Percentiles rank a stretch among this genome's conserved stretches.
Conservation (phyloP, 2,113 vertebrate species). For the Oreochromis spilurus region DNA sequence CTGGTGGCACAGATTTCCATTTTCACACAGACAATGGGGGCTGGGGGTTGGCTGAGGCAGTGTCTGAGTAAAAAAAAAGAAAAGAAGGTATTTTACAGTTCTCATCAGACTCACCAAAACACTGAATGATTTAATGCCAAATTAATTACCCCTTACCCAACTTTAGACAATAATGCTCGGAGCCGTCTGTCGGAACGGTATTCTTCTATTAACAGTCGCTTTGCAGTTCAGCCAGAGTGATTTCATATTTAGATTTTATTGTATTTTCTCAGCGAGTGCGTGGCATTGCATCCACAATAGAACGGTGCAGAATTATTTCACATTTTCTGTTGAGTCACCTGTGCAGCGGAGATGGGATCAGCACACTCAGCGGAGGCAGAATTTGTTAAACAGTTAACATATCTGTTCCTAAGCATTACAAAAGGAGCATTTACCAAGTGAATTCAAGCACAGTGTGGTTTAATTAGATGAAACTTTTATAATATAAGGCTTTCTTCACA, state of each 20-base stretch:
- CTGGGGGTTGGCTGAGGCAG: constrained; percentile 33
- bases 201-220: constrained; percentile 75
- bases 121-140: constrained; percentile 75
- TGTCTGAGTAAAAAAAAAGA: constrained; percentile 28
- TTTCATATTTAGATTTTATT: constrained; percentile 74
- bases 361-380: constrained; percentile 40
- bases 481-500: constrained; percentile 21
- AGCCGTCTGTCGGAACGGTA: constrained; percentile 70
- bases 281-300: constrained; percentile 59
- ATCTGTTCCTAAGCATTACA: constrained; percentile 41
- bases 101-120: constrained; percentile 72
- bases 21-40: constrained; percentile 70
- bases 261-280: constrained; percentile 68
- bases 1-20: constrained; percentile 71
- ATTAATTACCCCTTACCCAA: constrained; percentile 77
- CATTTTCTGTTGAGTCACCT: constrained; percentile 68
- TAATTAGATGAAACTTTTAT: constrained; percentile 65
- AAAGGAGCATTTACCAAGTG: constrained; percentile 63
- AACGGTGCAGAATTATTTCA: constrained; percentile 54
- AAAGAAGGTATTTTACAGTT: constrained; percentile 54
- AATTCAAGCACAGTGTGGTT: constrained; percentile 63
- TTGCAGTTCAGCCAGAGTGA: constrained; percentile 74
- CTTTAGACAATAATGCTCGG: constrained; percentile 75
- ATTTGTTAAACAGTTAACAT: constrained; percentile 46
- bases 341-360: constrained; percentile 58